Percentiles rank a stretch among this genome's conserved stretches.
These are phyloP conservation scores for Scolopax bukidnonensis DNA, from an alignment of 2,797 vertebrate genomes.

Conservation along the genomic window DNA sequence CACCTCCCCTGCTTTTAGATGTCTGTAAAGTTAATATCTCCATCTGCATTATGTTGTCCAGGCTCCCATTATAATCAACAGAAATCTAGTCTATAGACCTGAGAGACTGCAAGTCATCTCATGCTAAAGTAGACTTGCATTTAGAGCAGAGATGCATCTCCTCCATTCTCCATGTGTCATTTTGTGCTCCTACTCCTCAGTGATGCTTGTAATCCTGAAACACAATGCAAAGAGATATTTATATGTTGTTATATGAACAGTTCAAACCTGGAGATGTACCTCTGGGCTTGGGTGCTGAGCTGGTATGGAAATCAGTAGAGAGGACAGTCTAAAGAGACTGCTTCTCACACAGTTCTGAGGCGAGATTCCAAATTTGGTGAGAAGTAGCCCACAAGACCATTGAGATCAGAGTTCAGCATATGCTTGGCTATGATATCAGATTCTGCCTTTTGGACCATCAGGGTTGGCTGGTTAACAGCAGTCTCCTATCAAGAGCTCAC, in stretches of 20 bases:
- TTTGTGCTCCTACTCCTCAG: neutral
- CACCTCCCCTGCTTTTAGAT: neutral
- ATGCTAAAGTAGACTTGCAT: neutral
- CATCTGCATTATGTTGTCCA: neutral
- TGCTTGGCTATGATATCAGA: rapidly evolving
- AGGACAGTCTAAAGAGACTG: neutral
- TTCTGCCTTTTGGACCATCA: neutral
- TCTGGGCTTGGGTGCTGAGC: neutral
- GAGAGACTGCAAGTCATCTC: neutral
- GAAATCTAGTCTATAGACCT: neutral
- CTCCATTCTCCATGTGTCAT: neutral
- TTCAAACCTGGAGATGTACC: neutral
- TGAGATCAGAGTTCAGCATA: neutral
- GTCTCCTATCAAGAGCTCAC: neutral
- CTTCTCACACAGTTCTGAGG: neutral
- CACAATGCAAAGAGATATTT: neutral
- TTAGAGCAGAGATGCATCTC: neutral
- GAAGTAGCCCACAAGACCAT: neutral
- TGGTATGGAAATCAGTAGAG: neutral
- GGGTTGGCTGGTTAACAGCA: neutral
- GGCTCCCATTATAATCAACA: neutral
- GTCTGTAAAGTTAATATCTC: neutral
- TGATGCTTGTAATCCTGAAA: neutral
- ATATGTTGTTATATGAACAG: neutral
- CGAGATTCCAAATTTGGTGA: neutral